A percentile compares a stretch with the other conserved stretches of the same genome.
phyloP scores from a whole-genome alignment of 2,113 vertebrate genomes.

The Phalacrocorax carbo region DNA sequence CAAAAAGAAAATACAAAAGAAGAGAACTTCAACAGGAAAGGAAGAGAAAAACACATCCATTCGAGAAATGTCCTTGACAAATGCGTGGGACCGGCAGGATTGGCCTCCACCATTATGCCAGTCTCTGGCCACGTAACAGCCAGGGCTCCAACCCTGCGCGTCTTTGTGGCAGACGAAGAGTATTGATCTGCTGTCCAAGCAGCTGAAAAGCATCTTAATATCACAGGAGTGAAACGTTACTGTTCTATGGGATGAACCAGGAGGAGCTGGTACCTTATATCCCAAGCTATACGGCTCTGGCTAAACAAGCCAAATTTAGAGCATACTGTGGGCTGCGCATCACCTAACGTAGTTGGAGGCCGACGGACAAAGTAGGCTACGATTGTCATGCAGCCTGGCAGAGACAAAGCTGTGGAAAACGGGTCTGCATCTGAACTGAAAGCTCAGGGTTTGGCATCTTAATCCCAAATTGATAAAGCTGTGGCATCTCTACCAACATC shows the following conservation, averaged over 20 bases:
- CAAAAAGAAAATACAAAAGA: not conserved
- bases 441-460: not conserved
- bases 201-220: not conserved
- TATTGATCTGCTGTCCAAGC: not conserved
- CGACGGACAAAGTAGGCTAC: accelerated
- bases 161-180: not conserved
- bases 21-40: accelerated
- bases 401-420: not conserved
- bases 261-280: not conserved
- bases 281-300: not conserved
- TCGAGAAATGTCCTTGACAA: not conserved
- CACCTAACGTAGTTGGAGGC: not conserved
- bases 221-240: not conserved
- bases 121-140: accelerated
- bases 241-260: not conserved
- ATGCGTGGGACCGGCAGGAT: accelerated
- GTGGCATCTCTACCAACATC: not conserved
- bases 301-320: not conserved
- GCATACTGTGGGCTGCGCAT: not conserved
- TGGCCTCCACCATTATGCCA: not conserved
- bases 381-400: not conserved
- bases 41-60: not conserved
- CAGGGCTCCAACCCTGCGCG: not conserved
- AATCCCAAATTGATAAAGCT: not conserved
- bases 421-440: not conserved